Evolutionary conservation across 2,888 invertebrate species (phyloP), one percentile per base, ranked within the genome.

Genomic region (Aleiodes testaceus): DNA sequence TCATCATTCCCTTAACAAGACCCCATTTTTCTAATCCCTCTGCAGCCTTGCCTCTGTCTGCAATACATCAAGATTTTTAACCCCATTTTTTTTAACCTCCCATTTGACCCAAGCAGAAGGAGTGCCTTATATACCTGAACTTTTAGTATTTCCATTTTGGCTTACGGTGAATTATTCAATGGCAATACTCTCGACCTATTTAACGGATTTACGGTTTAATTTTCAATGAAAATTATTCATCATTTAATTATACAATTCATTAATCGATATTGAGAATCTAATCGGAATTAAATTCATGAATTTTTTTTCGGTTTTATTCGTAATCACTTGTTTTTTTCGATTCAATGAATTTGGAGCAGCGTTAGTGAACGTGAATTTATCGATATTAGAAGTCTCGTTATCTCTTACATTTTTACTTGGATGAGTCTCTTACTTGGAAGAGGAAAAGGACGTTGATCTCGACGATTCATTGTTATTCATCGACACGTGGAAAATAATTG

Each of bases 31-130:
- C 61, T 53, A 45, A 42, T 42, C 55, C 44, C 68, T 53, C 44
- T 36, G 36, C 9, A 36, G 36, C 9, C 9, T 36, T 36, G 11
- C 36, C 36, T 36, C 45, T 44, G 36, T 14, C 63, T 63, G 63
- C 63, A 73, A 53, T 74, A 63, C 55, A 72, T 74, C 74, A 70
- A 72, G 61, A 72, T 75, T 74, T 69, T 72, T 66, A 75, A 75
- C 75, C 75, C 75, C 63, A 69, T 47, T 55, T 69, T 64, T 52
- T 47, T 69, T 72, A 75, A 75, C 75, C 75, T 36, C 75, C 63
- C 7, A 36, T 64, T 59, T 36, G 36, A 55, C 63, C 69, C 59
- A 67, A 55, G 71, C 70, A 70, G 50, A 67, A 67, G 26, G 26
- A 26, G 26, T 26, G 26, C 61, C 63, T 69, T 22, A 50, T 72